These are phyloP conservation scores for Drosophila paramelanica DNA, from an alignment of 2,888 invertebrate genomes.

Conservation along the genomic window DNA sequence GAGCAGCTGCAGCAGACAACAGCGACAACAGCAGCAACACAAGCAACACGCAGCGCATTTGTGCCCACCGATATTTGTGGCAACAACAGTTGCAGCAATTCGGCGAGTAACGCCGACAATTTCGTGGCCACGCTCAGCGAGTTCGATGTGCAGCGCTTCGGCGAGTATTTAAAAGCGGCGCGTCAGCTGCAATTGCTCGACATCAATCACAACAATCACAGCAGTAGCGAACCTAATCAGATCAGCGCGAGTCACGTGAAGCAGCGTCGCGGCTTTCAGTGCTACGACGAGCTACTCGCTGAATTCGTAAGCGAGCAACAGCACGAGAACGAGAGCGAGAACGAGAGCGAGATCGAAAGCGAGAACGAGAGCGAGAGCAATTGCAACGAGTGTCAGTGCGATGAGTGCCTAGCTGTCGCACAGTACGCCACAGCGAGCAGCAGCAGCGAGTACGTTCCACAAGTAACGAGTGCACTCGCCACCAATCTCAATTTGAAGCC, in stretches of 20 bases:
- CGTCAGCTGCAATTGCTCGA: constrained; percentile 65
- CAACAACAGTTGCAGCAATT: constrained; percentile 11
- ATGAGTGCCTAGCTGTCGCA: constrained; percentile 61
- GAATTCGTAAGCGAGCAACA: constrained; percentile 76
- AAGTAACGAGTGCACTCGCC: constrained; percentile 31
- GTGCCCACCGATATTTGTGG: constrained; percentile 40
- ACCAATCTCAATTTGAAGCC: not conserved
- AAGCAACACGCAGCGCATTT: constrained; percentile 55
- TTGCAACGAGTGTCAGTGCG: constrained; percentile 53
- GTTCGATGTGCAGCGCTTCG: constrained; percentile 82
- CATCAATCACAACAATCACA: constrained; percentile 39
- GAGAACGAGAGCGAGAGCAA: constrained; percentile 37
- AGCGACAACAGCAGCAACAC: constrained; percentile 6
- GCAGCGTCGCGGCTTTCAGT: constrained; percentile 63
- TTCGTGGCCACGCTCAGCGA: constrained; percentile 69
- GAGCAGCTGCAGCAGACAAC: constrained; percentile 20
- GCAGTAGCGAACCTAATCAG: not conserved
- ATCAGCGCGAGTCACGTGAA: constrained; percentile 15
- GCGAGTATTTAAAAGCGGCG: constrained; percentile 68
- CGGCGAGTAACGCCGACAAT: constrained; percentile 18
- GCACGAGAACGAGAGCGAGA: constrained; percentile 39
- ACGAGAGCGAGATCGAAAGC: constrained; percentile 28
- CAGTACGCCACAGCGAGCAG: constrained; percentile 5
- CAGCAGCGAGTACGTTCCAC: constrained; percentile 16
- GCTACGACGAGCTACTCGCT: constrained; percentile 81